Evolutionary conservation across 64 coral and sea anemone genomes (phyloP).

Genomic region (Montipora cactus): DNA sequence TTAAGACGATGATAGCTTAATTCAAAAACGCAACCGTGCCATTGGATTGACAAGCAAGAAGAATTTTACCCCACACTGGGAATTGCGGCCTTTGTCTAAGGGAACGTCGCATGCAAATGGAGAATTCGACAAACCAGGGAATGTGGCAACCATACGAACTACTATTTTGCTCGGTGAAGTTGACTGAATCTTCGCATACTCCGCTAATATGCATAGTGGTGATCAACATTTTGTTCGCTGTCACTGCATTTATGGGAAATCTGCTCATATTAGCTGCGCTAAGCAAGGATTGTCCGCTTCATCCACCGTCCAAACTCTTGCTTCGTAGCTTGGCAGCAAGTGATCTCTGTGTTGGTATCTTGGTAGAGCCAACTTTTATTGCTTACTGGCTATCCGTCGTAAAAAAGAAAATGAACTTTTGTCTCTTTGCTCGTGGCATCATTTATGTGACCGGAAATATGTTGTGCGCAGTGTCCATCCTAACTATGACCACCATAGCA

Average conservation of each 20-base stretch:
- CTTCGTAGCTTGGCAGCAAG: background rate
- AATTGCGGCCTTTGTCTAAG: too few relatives aligned
- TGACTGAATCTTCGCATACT: background rate
- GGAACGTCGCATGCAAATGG: too few relatives aligned
- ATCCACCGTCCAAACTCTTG: slow-evolving; percentile 3
- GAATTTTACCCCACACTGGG: too few relatives aligned
- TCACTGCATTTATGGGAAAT: slow-evolving; percentile 8
- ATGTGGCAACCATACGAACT: background rate
- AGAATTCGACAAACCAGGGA: background rate
- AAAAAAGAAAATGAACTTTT: background rate
- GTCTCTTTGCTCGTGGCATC: background rate
- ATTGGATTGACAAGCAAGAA: too few relatives aligned
- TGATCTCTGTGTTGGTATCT: slow-evolving; percentile 23
- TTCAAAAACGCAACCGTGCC: too few relatives aligned
- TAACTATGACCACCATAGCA: slow-evolving; percentile 4
- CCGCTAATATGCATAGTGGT: background rate
- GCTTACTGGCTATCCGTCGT: background rate
- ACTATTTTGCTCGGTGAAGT: background rate
- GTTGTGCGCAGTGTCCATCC: background rate
- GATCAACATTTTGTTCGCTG: background rate
- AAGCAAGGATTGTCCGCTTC: background rate
- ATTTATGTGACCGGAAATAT: background rate
- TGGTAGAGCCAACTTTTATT: background rate
- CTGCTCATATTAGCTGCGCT: background rate
- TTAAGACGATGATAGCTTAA: too few relatives aligned